Evolutionary conservation across 2,797 vertebrate genomes (phyloP), one percentile per base, ranked within the genome.

Genomic region (Poecilia velifera): DNA sequence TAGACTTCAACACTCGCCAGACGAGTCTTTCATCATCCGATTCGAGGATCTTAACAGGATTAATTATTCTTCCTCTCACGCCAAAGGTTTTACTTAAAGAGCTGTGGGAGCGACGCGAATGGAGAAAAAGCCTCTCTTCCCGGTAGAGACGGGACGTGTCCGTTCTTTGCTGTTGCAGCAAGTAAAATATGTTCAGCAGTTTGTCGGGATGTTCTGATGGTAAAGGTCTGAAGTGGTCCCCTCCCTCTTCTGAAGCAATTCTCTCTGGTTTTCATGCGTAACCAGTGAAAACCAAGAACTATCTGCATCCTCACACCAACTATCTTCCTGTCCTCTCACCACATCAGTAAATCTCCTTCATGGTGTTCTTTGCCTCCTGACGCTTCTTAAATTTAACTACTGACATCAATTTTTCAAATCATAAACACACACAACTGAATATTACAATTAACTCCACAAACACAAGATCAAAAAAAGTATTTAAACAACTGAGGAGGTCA

Each of bases 11-110:
- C 70, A 28, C 59, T 79, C 7, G n/a, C 47, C 68, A 36, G 71
- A 74, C 18, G 31, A 53, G 46, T 72, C 49, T 77, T 72, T 71
- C 49, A 85, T 25, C 83, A 55, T 36, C 55, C 71, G 51, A 28
- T 73, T 78, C 53, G 28, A 51, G 71, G 55, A 82, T 66, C 74
- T 77, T 73, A 84, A 88, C 62, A 64, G 62, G 62, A 64, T 64
- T 64, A 64, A 64, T 64, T 64, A 64, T 36, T 36, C 18, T 6
- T 36, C 36, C 62, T 64, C 34, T 64, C 34, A 9, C 9, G 34
- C 62, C 34, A 64, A 20, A 18, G 31, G 6, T 62, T 62, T 62
- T 62, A 62, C 31, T 62, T 34, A 34, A 62, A 36, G 62, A 36
- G 62, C 34, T 36, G 62, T 64, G 62, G 62, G 62, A 64, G 62